phyloP scores from a whole-genome alignment of 2,797 vertebrate genomes.

The Spondyliosoma cantharus region DNA sequence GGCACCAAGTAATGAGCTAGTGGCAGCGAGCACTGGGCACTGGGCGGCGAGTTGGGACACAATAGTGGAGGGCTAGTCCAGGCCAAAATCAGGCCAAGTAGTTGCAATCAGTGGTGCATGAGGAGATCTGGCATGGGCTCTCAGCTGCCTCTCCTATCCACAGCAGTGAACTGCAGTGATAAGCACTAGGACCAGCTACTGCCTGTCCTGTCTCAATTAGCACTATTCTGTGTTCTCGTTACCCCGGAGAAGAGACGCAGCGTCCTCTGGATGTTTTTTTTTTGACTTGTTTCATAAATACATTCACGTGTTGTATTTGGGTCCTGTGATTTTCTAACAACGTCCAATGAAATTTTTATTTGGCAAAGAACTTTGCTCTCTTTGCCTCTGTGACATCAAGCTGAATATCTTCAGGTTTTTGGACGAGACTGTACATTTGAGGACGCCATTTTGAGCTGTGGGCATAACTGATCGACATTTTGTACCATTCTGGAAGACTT shows the following conservation, averaged over 20 bases:
- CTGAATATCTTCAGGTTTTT: too few species aligned
- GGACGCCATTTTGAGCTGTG: too few species aligned
- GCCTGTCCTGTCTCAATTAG: conserved; percentile 68
- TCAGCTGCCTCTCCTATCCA: conserved; percentile 63
- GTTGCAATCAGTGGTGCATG: conserved; percentile 79
- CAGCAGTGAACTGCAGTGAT: conserved; percentile 63
- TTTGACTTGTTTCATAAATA: conserved; percentile 2
- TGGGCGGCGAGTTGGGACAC: conserved; percentile 64
- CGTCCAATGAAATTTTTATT: neutral
- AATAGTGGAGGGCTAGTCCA: conserved; percentile 66
- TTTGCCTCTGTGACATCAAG: too few species aligned
- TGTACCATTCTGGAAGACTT: too few species aligned
- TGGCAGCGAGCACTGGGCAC: conserved; percentile 67
- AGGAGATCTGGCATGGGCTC: conserved; percentile 72
- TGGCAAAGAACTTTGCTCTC: too few species aligned
- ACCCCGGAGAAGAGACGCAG: conserved; percentile 13
- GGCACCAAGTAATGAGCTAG: conserved; percentile 65
- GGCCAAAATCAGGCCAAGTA: conserved; percentile 77
- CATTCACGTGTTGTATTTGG: neutral
- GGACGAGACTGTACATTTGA: too few species aligned
- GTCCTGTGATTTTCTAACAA: neutral
- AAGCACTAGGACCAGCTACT: conserved; percentile 53
- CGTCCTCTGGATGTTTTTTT: conserved; percentile 1
- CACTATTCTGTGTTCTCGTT: conserved; percentile 42
- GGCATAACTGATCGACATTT: too few species aligned